A percentile compares a stretch with the other conserved stretches of the same genome.
phyloP scores from a whole-genome alignment of 2,113 vertebrate genomes.

The Platichthys stellatus region DNA sequence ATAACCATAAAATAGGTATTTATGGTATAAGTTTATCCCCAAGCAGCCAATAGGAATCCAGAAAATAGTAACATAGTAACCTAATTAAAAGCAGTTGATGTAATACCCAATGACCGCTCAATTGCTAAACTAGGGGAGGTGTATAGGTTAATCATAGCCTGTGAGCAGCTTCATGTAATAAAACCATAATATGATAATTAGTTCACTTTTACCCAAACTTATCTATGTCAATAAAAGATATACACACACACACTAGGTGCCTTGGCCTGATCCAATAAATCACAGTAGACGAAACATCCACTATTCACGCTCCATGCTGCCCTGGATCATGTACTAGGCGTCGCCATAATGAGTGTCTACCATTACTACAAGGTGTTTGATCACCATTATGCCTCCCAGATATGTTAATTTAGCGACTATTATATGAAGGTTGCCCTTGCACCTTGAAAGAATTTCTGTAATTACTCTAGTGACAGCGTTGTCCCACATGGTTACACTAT shows the following conservation, averaged over 20 bases:
- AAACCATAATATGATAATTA: slow-evolving; percentile 78
- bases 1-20: slow-evolving; percentile 58
- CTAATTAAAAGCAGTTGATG: slow-evolving; percentile 81
- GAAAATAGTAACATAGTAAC: slow-evolving; percentile 77
- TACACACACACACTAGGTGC: slow-evolving; percentile 18
- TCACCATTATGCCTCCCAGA: slow-evolving; percentile 62
- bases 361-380: slow-evolving; percentile 62
- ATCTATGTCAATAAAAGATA: slow-evolving; percentile 82
- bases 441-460: slow-evolving; percentile 60
- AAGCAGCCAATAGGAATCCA: slow-evolving; percentile 67
- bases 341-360: slow-evolving; percentile 46
- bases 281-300: slow-evolving; percentile 48
- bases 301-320: slow-evolving; percentile 30
- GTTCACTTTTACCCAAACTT: slow-evolving; percentile 77
- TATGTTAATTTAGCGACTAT: slow-evolving; percentile 68
- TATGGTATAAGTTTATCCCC: slow-evolving; percentile 67
- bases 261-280: slow-evolving; percentile 49
- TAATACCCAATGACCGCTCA: slow-evolving; percentile 75
- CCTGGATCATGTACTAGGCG: slow-evolving; percentile 41
- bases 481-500: slow-evolving; percentile 53
- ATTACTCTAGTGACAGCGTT: slow-evolving; percentile 57
- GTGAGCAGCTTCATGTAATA: slow-evolving; percentile 79
- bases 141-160: slow-evolving; percentile 84
- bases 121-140: slow-evolving; percentile 78
- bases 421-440: slow-evolving; percentile 61